phyloP scores from a whole-genome alignment of 1,140 invertebrate genomes.

The Halictus rubicundus region DNA sequence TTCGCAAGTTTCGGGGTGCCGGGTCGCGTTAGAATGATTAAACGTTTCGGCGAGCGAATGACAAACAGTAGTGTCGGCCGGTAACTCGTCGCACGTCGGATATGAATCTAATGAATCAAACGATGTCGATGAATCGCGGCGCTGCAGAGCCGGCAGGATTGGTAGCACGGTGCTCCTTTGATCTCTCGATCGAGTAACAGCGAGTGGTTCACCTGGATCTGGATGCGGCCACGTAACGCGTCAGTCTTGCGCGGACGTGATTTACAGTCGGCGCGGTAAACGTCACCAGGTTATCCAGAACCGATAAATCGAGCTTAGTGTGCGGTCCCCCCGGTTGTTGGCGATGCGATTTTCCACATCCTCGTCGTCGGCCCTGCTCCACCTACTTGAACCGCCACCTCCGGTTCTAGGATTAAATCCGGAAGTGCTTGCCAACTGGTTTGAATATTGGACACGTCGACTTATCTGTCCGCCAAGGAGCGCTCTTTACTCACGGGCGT shows the following conservation, averaged over 20 bases:
- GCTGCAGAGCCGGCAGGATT: background rate
- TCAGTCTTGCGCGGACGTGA: conserved; percentile 51
- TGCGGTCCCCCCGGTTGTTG: conserved; percentile 40
- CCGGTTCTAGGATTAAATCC: conserved; percentile 55
- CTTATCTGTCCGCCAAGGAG: conserved; percentile 45
- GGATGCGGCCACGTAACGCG: conserved; percentile 35
- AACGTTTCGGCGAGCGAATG: background rate
- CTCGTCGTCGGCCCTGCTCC: background rate
- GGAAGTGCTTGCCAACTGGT: conserved; percentile 65
- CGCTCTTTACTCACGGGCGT: conserved; percentile 35
- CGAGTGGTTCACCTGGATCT: background rate
- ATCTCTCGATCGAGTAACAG: conserved; percentile 13
- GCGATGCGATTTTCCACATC: conserved; percentile 55
- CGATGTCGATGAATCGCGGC: background rate
- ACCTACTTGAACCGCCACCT: conserved; percentile 37
- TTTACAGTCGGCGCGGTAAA: conserved; percentile 53
- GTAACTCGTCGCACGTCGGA: conserved; percentile 1
- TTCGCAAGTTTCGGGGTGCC: background rate
- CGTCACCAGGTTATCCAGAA: conserved; percentile 63
- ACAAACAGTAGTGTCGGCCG: conserved; percentile 1
- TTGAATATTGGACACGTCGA: conserved; percentile 65
- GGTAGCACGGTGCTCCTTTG: conserved; percentile 9
- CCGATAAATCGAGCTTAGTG: conserved; percentile 59
- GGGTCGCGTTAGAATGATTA: conserved; percentile 13
- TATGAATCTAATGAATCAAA: conserved; percentile 45